These are phyloP conservation scores for Karalla daura DNA, from an alignment of 2,797 vertebrate genomes.

Conservation along the genomic window DNA sequence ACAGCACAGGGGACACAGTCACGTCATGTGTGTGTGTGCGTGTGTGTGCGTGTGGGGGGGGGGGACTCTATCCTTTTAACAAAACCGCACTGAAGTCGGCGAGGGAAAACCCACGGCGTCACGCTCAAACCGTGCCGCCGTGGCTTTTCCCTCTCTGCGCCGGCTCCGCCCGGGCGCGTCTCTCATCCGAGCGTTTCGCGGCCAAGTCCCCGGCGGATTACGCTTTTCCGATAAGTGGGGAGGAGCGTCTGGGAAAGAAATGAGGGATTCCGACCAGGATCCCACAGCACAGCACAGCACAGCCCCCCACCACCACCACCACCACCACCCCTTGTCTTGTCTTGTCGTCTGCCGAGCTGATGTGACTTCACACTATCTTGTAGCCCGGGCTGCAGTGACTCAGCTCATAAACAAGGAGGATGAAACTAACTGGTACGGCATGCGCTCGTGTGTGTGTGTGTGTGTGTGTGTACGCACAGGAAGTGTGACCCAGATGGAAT, in stretches of 20 bases:
- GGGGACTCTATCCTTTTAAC: constrained; percentile 70
- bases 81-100: constrained; percentile 53
- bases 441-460: too few species aligned
- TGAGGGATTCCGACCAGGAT: constrained; percentile 52
- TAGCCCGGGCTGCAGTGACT: constrained; percentile 71
- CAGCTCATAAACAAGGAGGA: constrained; percentile 65
- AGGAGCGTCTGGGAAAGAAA: constrained; percentile 57
- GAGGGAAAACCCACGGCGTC: constrained; percentile 74
- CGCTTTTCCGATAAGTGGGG: constrained; percentile 59
- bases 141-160: constrained; percentile 52
- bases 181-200: constrained; percentile 57
- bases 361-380: constrained; percentile 66
- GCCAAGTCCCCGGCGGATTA: constrained; percentile 51
- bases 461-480: too few species aligned
- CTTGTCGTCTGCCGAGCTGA: constrained; percentile 48
- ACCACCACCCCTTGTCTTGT: too few species aligned
- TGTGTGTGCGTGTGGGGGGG: too few species aligned
- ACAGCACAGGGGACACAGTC: constrained; percentile 73
- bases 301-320: too few species aligned
- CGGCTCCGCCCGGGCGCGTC: constrained; percentile 32
- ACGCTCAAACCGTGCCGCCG: constrained; percentile 38
- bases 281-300: too few species aligned
- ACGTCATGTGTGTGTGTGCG: constrained; percentile 82
- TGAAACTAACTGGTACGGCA: constrained; percentile 51
- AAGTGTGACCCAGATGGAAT: constrained; percentile 69